Evolutionary conservation across 1,140 invertebrate genomes (phyloP).

Genomic region (Meteorus sp.): DNA sequence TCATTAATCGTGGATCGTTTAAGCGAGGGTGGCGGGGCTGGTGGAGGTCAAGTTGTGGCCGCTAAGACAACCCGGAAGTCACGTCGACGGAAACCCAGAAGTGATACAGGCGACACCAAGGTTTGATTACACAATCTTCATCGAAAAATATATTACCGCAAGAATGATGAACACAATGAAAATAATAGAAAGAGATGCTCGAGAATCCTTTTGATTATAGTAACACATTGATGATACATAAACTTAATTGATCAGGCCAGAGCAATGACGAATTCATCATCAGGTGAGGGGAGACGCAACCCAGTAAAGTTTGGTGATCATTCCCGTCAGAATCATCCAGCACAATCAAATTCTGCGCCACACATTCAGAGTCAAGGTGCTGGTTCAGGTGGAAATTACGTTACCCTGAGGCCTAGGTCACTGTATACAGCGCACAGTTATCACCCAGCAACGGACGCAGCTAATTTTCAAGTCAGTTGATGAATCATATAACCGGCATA

Average conservation of each 20-base stretch:
- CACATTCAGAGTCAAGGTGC: conserved; percentile 13
- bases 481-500: not conserved
- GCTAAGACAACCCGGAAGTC: conserved; percentile 8
- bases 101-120: conserved; percentile 8
- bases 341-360: conserved; percentile 18
- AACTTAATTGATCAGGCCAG: conserved; percentile 2
- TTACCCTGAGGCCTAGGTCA: conserved; percentile 44
- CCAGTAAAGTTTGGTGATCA: not conserved
- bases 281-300: not conserved
- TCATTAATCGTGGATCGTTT: conserved; percentile 1
- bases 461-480: conserved; percentile 40
- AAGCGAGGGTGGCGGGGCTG: conserved; percentile 4
- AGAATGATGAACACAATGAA: no score
- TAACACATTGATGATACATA: no score
- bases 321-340: conserved; percentile 10
- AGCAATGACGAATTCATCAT: conserved; percentile 18
- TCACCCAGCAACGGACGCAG: conserved; percentile 42
- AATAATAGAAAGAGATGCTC: no score
- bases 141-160: not conserved
- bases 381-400: not conserved
- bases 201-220: no score
- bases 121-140: not conserved
- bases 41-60: not conserved
- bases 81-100: conserved; percentile 14
- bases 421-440: conserved; percentile 50